These are phyloP conservation scores for Acronicta leporina DNA, from an alignment of 2,888 invertebrate genomes.

Conservation along the genomic window DNA sequence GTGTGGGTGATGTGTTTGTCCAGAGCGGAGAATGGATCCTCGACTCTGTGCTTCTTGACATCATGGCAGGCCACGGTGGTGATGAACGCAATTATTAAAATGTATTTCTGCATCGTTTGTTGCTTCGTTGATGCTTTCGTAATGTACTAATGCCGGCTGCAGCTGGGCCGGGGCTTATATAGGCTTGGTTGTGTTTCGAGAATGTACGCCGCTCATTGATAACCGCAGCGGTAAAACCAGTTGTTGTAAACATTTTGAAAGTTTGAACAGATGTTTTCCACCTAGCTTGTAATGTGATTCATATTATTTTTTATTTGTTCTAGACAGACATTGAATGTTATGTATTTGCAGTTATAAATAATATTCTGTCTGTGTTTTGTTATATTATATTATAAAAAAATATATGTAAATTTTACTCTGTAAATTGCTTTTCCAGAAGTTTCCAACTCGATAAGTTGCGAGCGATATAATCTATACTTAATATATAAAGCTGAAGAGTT, in stretches of 20 bases:
- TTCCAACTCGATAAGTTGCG: too few species aligned
- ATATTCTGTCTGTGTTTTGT: neutral
- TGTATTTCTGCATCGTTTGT: constrained; percentile 74
- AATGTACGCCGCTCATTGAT: constrained; percentile 81
- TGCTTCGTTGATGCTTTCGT: constrained; percentile 71
- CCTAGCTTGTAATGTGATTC: constrained; percentile 14
- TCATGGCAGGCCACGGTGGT: constrained; percentile 66
- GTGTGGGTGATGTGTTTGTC: constrained; percentile 79
- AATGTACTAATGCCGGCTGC: constrained; percentile 65
- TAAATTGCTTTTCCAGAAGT: constrained; percentile 11
- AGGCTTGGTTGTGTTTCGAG: constrained; percentile 81
- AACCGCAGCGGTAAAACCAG: constrained; percentile 76
- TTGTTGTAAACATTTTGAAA: constrained; percentile 75
- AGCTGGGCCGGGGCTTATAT: constrained; percentile 74
- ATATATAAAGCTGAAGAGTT: too few species aligned
- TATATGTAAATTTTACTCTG: neutral
- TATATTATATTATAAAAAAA: neutral
- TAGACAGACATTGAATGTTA: constrained; percentile 27
- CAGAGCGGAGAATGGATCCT: constrained; percentile 77
- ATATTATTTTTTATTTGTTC: constrained; percentile 9
- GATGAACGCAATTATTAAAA: constrained; percentile 68
- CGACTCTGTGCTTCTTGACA: constrained; percentile 63
- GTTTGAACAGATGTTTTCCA: constrained; percentile 47
- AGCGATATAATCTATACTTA: too few species aligned
- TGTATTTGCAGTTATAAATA: neutral